Evolutionary conservation across 1,140 invertebrate species (phyloP).

Genomic region (Drosophila saltans): DNA sequence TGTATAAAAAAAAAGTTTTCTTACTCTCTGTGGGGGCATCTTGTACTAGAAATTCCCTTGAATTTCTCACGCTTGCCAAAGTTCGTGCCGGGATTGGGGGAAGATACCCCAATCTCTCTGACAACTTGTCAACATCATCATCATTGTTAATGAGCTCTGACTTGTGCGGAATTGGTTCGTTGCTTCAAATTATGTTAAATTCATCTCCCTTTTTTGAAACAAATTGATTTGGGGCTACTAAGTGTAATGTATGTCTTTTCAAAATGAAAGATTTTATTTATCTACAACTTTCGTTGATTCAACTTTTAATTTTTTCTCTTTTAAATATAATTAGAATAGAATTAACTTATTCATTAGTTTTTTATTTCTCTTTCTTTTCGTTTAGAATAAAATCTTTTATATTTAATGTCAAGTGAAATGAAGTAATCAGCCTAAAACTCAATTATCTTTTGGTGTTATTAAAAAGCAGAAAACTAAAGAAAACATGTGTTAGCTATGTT

Average conservation of each 20-base stretch:
- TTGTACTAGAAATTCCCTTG: background rate
- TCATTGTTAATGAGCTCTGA: slow-evolving; percentile 58
- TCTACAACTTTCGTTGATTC: too few species aligned
- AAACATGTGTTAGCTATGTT: slow-evolving; percentile 1
- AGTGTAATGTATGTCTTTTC: too few species aligned
- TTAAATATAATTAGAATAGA: too few species aligned
- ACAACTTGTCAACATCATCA: slow-evolving; percentile 62
- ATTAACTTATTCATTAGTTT: too few species aligned
- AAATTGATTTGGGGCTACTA: too few species aligned
- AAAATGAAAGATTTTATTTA: too few species aligned
- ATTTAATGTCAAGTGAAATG: background rate
- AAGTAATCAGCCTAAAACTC: background rate
- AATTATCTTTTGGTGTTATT: slow-evolving; percentile 3
- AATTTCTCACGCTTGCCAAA: slow-evolving; percentile 65
- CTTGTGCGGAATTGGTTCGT: background rate
- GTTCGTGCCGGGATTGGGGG: slow-evolving; percentile 22
- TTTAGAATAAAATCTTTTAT: background rate
- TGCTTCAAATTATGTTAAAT: background rate
- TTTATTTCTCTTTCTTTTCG: too few species aligned
- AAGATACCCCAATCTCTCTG: slow-evolving; percentile 14
- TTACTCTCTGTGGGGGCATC: slow-evolving; percentile 48
- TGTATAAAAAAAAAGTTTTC: background rate
- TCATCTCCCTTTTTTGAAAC: background rate
- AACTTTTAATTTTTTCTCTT: too few species aligned
- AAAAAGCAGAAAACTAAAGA: background rate